These are phyloP conservation scores for Melanchra persicariae DNA, from an alignment of 2,888 invertebrate genomes.

Conservation along the genomic window DNA sequence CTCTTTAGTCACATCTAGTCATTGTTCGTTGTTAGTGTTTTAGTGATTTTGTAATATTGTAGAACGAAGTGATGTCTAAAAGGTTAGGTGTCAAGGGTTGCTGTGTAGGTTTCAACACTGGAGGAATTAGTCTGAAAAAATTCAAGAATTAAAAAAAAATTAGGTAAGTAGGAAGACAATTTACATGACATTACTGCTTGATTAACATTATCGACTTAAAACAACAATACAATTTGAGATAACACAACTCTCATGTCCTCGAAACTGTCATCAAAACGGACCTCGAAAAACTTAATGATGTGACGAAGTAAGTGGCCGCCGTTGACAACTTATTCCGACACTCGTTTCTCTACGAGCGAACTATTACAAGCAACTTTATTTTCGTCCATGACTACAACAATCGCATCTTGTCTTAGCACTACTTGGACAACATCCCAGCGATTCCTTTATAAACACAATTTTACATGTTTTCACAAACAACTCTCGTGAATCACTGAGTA, in stretches of 20 bases:
- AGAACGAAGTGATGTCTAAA: neutral
- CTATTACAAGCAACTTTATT: slow-evolving; percentile 44
- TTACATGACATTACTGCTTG: neutral
- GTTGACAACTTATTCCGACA: slow-evolving; percentile 36
- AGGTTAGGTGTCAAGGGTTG: neutral
- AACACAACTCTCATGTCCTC: slow-evolving; percentile 26
- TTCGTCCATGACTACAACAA: slow-evolving; percentile 51
- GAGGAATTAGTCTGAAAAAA: too few relatives aligned
- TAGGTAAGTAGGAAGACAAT: too few relatives aligned
- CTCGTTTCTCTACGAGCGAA: slow-evolving; percentile 36
- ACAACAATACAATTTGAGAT: slow-evolving; percentile 19
- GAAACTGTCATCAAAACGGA: slow-evolving; percentile 20
- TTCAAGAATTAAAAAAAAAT: too few relatives aligned
- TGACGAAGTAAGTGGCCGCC: slow-evolving; percentile 30
- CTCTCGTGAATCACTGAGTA: slow-evolving; percentile 59
- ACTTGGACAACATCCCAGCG: slow-evolving; percentile 55
- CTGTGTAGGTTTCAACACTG: neutral
- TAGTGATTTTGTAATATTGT: neutral
- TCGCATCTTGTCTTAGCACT: slow-evolving; percentile 35
- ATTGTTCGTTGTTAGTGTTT: slow-evolving; percentile 15
- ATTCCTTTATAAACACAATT: slow-evolving; percentile 59
- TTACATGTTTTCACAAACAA: slow-evolving; percentile 57
- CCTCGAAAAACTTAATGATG: slow-evolving; percentile 41
- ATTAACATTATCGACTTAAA: slow-evolving; percentile 21
- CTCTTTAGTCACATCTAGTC: slow-evolving; percentile 25